A percentile compares a stretch with the other conserved stretches of the same genome.
phyloP scores from a whole-genome alignment of 1,140 invertebrate genomes.

The Antheraea pernyi region DNA sequence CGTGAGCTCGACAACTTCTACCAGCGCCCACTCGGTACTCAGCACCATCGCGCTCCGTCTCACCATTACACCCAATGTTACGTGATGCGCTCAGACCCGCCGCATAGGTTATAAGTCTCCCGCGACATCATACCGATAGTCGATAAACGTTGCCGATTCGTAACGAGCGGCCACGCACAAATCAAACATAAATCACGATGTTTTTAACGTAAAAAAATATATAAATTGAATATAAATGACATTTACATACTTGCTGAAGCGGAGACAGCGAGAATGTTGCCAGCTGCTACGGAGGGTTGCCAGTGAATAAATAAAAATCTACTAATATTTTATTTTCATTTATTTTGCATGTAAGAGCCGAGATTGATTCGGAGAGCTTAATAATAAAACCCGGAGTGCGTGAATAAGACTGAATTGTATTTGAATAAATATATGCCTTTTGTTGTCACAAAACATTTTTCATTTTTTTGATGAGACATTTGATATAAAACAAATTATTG shows the following conservation, averaged over 20 bases:
- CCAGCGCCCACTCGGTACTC: slow-evolving; percentile 95
- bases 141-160: slow-evolving; percentile 24
- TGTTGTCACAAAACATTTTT: too few species aligned
- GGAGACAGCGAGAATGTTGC: slow-evolving; percentile 73
- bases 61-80: slow-evolving; percentile 67
- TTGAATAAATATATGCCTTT: too few species aligned
- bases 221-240: slow-evolving; percentile 71
- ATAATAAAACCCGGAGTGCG: too few species aligned
- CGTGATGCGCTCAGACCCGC: slow-evolving; percentile 50
- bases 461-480: too few species aligned
- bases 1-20: slow-evolving; percentile 93
- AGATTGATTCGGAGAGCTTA: too few species aligned
- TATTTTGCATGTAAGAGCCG: too few species aligned
- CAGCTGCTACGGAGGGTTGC: slow-evolving; percentile 52
- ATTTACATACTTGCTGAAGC: slow-evolving; percentile 77
- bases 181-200: slow-evolving; percentile 26
- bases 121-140: slow-evolving; percentile 32
- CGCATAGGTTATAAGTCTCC: slow-evolving; percentile 59
- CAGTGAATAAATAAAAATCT: slow-evolving; percentile 36
- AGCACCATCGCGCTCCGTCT: slow-evolving; percentile 82
- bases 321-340: neutral
- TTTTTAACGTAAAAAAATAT: slow-evolving; percentile 44
- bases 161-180: slow-evolving; percentile 29
- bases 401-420: too few species aligned
- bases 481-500: too few species aligned